phyloP scores from a whole-genome alignment of 2,113 vertebrate genomes.

The Leptobrachium ailaonicum region DNA sequence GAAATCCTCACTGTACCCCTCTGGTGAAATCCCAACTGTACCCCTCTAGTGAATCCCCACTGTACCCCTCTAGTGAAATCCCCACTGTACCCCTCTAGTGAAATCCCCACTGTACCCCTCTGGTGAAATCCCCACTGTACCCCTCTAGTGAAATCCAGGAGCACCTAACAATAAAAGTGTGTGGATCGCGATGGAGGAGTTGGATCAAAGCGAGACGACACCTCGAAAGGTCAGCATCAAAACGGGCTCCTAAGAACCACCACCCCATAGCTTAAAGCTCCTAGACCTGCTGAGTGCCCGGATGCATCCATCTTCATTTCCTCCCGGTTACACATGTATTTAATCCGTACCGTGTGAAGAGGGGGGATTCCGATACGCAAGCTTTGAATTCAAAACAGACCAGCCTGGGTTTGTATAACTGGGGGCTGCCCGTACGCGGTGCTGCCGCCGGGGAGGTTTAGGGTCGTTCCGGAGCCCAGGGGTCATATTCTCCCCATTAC shows the following conservation, averaged over 20 bases:
- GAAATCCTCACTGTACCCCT: too few relatives aligned
- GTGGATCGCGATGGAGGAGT: neutral
- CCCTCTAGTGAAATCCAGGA: too few relatives aligned
- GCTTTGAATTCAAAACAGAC: slow-evolving; percentile 61
- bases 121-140: too few relatives aligned
- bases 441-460: slow-evolving; percentile 68
- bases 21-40: too few relatives aligned
- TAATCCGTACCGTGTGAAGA: slow-evolving; percentile 64
- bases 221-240: neutral
- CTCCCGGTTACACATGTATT: slow-evolving; percentile 62
- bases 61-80: too few relatives aligned
- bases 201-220: neutral
- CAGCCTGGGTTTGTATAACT: slow-evolving; percentile 68
- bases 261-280: neutral
- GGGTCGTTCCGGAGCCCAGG: slow-evolving; percentile 79
- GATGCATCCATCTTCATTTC: slow-evolving; percentile 54
- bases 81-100: too few relatives aligned
- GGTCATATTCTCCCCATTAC: slow-evolving; percentile 51
- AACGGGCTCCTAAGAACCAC: neutral
- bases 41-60: too few relatives aligned
- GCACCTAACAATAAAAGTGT: too few relatives aligned
- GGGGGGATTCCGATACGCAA: slow-evolving; percentile 61
- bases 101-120: too few relatives aligned
- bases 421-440: slow-evolving; percentile 69
- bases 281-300: slow-evolving; percentile 37